These are phyloP conservation scores for Labroides dimidiatus DNA, from an alignment of 2,797 vertebrate species.

Conservation along the genomic window DNA sequence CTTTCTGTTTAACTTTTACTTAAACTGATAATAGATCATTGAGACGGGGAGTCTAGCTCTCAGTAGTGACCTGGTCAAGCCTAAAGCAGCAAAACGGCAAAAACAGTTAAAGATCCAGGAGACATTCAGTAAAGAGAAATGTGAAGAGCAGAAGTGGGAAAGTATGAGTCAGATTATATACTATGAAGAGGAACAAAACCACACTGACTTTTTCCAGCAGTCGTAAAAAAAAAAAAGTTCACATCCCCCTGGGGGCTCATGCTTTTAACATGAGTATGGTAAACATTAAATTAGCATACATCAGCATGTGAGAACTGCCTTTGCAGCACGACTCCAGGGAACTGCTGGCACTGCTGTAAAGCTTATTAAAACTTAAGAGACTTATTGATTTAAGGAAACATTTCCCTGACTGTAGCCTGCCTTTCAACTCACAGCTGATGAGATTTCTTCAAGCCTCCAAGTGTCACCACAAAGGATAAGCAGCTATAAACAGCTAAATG, in stretches of 20 bases:
- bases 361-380: background rate
- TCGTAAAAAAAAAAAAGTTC: background rate
- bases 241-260: background rate
- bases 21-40: background rate
- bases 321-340: no score
- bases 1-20: no score
- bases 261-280: background rate
- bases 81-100: background rate
- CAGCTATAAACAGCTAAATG: background rate
- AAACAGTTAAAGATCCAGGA: background rate
- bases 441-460: background rate
- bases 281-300: conserved; percentile 1
- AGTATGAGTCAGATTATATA: background rate
- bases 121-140: background rate
- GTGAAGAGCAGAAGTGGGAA: background rate
- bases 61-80: background rate
- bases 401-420: background rate
- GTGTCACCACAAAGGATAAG: background rate
- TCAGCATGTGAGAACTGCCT: conserved; percentile 2
- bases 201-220: background rate
- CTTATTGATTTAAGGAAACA: background rate
- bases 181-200: background rate
- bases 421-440: background rate
- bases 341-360: background rate
- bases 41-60: background rate